These are phyloP conservation scores for Drosophila oshimai DNA, from an alignment of 1,140 invertebrate species.

Conservation along the genomic window DNA sequence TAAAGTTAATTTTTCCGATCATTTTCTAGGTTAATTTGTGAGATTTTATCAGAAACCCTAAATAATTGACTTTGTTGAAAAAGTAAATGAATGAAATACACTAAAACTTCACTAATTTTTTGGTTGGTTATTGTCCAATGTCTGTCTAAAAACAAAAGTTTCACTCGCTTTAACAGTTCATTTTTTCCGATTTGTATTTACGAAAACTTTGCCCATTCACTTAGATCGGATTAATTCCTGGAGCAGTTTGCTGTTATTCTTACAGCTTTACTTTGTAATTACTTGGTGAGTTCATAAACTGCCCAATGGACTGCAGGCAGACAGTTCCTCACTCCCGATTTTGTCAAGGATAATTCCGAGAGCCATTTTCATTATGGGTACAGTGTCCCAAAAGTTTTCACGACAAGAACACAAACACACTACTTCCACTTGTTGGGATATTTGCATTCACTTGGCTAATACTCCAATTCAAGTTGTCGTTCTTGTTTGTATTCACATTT, in stretches of 20 bases:
- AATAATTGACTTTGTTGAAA: too few species aligned
- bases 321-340: neutral
- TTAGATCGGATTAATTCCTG: slow-evolving; percentile 41
- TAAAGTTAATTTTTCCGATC: too few species aligned
- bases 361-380: neutral
- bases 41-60: too few species aligned
- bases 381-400: slow-evolving; percentile 30
- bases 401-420: neutral
- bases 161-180: neutral
- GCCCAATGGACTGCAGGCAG: neutral
- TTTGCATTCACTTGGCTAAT: slow-evolving; percentile 30
- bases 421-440: slow-evolving; percentile 8
- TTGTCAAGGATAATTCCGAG: neutral
- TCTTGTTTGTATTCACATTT: slow-evolving; percentile 35
- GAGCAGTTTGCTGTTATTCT: slow-evolving; percentile 17
- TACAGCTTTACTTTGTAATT: slow-evolving; percentile 58
- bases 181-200: slow-evolving; percentile 5
- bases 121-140: slow-evolving; percentile 16
- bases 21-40: too few species aligned
- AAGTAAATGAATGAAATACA: too few species aligned
- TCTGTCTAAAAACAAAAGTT: slow-evolving; percentile 3
- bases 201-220: slow-evolving; percentile 61
- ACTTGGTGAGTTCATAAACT: slow-evolving; percentile 51
- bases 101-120: slow-evolving; percentile 4
- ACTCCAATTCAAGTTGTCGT: slow-evolving; percentile 3